Conservation (phyloP, 2,113 vertebrate species). For the Andinoacara biseriatus region DNA sequence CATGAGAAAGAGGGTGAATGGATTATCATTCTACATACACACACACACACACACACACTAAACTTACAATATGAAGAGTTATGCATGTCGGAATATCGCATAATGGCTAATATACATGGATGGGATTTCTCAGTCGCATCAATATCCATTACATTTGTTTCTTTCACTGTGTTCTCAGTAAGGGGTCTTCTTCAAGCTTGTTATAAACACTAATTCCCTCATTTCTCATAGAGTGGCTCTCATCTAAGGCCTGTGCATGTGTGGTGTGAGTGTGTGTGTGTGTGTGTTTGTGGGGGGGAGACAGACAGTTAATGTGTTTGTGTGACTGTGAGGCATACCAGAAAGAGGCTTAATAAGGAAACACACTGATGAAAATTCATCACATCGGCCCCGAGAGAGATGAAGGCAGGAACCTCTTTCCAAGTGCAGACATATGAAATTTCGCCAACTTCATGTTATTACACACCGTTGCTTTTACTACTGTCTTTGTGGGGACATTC, state of each 20-base stretch:
- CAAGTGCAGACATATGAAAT: not conserved
- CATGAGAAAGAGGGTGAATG: not conserved
- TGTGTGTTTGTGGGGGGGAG: not conserved
- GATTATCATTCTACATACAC: constrained; percentile 6
- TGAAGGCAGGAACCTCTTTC: constrained; percentile 11
- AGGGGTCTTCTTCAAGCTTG: constrained; percentile 53
- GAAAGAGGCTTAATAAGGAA: constrained; percentile 61
- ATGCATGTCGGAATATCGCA: not conserved
- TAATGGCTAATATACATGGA: not conserved
- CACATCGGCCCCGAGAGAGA: constrained; percentile 46
- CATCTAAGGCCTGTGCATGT: constrained; percentile 34
- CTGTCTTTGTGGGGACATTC: not conserved
- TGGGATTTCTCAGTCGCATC: not conserved
- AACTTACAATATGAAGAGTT: not conserved
- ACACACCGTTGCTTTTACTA: not conserved
- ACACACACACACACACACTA: not conserved
- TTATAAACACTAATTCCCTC: constrained; percentile 63
- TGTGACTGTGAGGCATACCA: constrained; percentile 46
- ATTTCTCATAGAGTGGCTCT: constrained; percentile 56
- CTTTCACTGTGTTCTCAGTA: constrained; percentile 34
- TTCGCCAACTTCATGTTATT: not conserved
- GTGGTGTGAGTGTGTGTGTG: not conserved
- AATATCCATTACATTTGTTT: constrained; percentile 25
- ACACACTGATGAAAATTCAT: constrained; percentile 63
- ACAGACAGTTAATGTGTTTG: constrained; percentile 10